Evolutionary conservation across 2,113 vertebrate genomes (phyloP).

Genomic region (Centropus bengalensis): DNA sequence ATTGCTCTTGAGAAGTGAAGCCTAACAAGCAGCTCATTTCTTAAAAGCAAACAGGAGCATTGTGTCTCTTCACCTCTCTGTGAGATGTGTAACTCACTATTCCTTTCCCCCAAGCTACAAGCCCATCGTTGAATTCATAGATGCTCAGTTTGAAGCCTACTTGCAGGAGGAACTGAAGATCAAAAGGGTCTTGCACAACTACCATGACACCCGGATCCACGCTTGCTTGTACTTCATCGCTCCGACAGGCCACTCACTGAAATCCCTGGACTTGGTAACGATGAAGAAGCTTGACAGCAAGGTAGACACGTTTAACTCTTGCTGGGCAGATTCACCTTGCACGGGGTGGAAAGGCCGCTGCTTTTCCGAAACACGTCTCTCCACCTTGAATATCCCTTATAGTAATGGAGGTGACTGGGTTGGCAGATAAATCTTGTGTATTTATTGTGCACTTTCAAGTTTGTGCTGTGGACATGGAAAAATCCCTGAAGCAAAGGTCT

Average conservation of each 20-base stretch:
- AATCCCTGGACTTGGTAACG: conserved; percentile 95
- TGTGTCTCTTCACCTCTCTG: background rate
- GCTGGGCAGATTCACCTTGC: background rate
- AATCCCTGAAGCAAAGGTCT: background rate
- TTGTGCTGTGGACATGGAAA: background rate
- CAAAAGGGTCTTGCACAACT: conserved; percentile 91
- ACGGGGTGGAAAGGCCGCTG: background rate
- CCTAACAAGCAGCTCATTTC: background rate
- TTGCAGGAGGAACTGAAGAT: conserved; percentile 98
- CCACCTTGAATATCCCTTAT: background rate
- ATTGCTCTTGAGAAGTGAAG: background rate
- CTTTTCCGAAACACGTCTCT: background rate
- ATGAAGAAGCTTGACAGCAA: conserved; percentile 99
- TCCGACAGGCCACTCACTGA: conserved; percentile 95
- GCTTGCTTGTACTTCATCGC: conserved; percentile 97
- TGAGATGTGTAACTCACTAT: background rate
- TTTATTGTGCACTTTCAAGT: background rate
- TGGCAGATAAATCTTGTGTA: background rate
- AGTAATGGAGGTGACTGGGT: background rate
- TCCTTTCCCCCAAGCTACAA: conserved; percentile 86
- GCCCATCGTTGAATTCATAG: conserved; percentile 96
- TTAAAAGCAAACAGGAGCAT: background rate
- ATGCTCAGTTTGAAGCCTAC: conserved; percentile 95
- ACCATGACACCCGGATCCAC: conserved; percentile 95
- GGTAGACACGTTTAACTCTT: conserved; percentile 69